These are phyloP conservation scores for Drosophila bocki DNA, from an alignment of 1,140 invertebrate species.

Conservation along the genomic window DNA sequence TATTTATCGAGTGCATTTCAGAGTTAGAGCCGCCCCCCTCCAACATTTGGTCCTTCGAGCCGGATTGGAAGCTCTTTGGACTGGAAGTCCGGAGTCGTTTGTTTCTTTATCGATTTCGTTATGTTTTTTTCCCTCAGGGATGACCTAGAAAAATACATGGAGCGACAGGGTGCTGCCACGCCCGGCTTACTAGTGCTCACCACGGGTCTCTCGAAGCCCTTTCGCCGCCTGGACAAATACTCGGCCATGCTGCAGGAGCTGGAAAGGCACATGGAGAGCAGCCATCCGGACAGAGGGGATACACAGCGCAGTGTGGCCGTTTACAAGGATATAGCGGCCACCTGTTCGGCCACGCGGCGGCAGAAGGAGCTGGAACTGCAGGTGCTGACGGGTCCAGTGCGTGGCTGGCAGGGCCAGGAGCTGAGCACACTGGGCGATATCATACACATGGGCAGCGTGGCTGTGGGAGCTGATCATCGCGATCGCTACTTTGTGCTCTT, in stretches of 20 bases:
- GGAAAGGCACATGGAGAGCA: conserved; percentile 97
- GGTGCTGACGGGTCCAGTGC: conserved; percentile 95
- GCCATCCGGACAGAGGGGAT: conserved; percentile 97
- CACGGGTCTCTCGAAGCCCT: conserved; percentile 96
- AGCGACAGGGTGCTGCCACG: conserved; percentile 91
- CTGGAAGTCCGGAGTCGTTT: too few relatives aligned
- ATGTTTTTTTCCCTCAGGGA: conserved; percentile 87
- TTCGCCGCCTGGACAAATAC: conserved; percentile 97
- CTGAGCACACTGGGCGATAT: conserved; percentile 87
- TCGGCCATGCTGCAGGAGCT: conserved; percentile 97
- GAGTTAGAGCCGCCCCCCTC: too few relatives aligned
- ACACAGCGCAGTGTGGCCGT: conserved; percentile 96
- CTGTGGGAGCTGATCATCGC: conserved; percentile 91
- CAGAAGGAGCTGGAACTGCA: conserved; percentile 98
- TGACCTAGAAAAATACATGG: conserved; percentile 94
- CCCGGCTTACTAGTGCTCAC: conserved; percentile 96
- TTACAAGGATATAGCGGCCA: conserved; percentile 96
- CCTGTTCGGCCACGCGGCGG: conserved; percentile 93
- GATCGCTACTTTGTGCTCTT: conserved; percentile 97
- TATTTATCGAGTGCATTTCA: too few relatives aligned
- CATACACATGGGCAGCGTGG: conserved; percentile 95
- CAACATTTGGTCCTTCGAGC: too few relatives aligned
- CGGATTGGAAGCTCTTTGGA: too few relatives aligned
- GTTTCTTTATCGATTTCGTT: background rate
- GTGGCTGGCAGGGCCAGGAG: conserved; percentile 97